Evolutionary conservation across 2,113 vertebrate genomes (phyloP).

Genomic region (Spilogale gracilis): DNA sequence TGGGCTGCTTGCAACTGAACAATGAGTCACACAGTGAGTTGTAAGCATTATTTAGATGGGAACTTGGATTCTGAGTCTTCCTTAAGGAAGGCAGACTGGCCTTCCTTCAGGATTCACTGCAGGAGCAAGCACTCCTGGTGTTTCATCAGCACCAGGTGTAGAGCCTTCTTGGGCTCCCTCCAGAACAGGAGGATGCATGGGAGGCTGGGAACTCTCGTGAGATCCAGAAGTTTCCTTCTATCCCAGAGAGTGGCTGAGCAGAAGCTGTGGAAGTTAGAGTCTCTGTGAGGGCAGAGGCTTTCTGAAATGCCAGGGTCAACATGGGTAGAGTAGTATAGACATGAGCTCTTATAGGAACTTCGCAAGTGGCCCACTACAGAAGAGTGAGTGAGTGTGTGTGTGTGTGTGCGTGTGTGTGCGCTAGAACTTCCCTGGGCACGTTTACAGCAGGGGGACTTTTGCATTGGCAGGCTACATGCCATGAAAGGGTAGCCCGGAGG

Average conservation of each 20-base stretch:
- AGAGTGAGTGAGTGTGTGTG: not conserved
- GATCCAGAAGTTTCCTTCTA: not conserved
- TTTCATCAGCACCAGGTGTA: not conserved
- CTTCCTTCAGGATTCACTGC: not conserved
- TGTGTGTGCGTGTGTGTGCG: accelerated
- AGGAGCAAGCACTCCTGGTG: not conserved
- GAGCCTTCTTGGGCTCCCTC: not conserved
- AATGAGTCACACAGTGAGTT: not conserved
- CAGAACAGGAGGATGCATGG: not conserved
- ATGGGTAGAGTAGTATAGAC: not conserved
- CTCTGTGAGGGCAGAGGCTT: not conserved
- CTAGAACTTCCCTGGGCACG: not conserved
- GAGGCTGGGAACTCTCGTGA: not conserved
- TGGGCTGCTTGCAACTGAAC: not conserved
- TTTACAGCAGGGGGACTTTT: not conserved
- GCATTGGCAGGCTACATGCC: not conserved
- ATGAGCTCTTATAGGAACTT: not conserved
- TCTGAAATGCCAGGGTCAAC: not conserved
- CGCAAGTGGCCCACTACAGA: not conserved
- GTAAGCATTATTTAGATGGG: not conserved
- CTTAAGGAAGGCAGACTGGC: not conserved
- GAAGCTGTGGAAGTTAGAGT: not conserved
- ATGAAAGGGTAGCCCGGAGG: not conserved
- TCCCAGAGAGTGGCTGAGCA: not conserved
- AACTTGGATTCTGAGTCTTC: not conserved